These are phyloP conservation scores for Exocentrus adspersus DNA, from an alignment of 2,888 invertebrate species.

Conservation along the genomic window DNA sequence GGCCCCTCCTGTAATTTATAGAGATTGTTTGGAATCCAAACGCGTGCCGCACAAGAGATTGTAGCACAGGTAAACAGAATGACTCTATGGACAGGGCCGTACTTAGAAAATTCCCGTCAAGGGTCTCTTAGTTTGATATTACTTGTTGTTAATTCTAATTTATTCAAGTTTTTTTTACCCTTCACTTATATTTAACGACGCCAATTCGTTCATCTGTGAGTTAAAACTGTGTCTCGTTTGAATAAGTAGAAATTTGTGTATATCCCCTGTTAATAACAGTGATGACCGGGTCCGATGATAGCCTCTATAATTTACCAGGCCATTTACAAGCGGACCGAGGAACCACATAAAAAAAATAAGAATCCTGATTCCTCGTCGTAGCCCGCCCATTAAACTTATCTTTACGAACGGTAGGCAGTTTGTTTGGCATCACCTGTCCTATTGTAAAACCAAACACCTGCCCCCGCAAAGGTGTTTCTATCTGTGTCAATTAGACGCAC, in stretches of 20 bases:
- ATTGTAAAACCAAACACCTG: constrained; percentile 33
- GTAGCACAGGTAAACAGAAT: neutral
- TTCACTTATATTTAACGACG: too few relatives aligned
- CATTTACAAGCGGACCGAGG: constrained; percentile 5
- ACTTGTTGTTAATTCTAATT: too few relatives aligned
- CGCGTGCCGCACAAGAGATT: constrained; percentile 15
- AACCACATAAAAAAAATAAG: constrained; percentile 1
- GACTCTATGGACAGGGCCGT: too few relatives aligned
- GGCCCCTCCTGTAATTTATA: constrained; percentile 6
- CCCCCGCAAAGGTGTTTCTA: constrained; percentile 36
- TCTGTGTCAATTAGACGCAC: constrained; percentile 16
- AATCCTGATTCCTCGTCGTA: constrained; percentile 1
- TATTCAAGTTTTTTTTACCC: too few relatives aligned
- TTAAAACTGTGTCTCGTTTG: too few relatives aligned
- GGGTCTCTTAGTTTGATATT: too few relatives aligned
- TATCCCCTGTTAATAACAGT: neutral
- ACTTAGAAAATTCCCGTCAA: too few relatives aligned
- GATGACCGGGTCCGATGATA: constrained; percentile 3
- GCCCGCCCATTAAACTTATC: constrained; percentile 9
- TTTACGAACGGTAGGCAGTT: constrained; percentile 22
- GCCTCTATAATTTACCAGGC: constrained; percentile 19
- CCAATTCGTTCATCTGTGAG: too few relatives aligned
- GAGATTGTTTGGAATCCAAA: neutral
- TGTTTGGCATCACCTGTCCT: constrained; percentile 31
- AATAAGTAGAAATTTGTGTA: too few relatives aligned